Percentiles rank a stretch among this genome's conserved stretches.
phyloP scores from a whole-genome alignment of 2,888 invertebrate species.

The Lampropteryx suffumata region DNA sequence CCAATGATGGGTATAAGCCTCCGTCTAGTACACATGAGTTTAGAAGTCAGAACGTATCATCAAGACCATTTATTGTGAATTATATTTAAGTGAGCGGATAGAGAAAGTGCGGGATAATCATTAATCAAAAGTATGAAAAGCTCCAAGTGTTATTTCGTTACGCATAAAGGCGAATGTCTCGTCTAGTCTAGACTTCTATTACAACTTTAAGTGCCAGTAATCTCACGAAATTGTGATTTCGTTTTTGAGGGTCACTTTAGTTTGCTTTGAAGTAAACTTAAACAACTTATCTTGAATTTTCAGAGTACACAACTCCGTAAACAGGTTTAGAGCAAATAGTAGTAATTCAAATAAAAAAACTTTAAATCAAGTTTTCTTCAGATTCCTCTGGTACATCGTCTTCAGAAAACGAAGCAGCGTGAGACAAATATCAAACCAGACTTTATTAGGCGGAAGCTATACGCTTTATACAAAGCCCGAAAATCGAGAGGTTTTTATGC shows the following conservation, averaged over 20 bases:
- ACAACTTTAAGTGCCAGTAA: conserved; percentile 9
- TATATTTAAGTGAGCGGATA: background rate
- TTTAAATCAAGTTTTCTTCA: no score
- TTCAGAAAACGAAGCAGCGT: no score
- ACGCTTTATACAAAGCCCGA: conserved; percentile 17
- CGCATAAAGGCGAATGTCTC: conserved; percentile 7
- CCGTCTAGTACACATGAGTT: no score
- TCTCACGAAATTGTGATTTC: background rate
- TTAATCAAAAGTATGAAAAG: conserved; percentile 4
- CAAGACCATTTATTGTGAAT: background rate
- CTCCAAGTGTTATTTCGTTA: conserved; percentile 15
- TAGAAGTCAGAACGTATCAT: background rate
- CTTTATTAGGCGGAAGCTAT: conserved; percentile 6
- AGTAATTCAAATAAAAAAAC: no score
- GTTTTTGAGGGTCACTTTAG: background rate
- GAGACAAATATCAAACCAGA: conserved; percentile 3
- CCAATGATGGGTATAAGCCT: no score
- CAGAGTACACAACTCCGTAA: no score
- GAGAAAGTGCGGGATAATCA: conserved; percentile 6
- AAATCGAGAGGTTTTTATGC: conserved; percentile 24
- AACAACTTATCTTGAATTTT: no score
- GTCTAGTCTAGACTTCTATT: conserved; percentile 16
- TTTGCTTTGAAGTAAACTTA: no score
- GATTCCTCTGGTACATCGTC: no score
- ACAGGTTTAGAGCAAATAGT: no score